A percentile compares a stretch with the other conserved stretches of the same genome.
phyloP scores from a whole-genome alignment of 2,797 vertebrate species.

The Gambelia wislizenii region DNA sequence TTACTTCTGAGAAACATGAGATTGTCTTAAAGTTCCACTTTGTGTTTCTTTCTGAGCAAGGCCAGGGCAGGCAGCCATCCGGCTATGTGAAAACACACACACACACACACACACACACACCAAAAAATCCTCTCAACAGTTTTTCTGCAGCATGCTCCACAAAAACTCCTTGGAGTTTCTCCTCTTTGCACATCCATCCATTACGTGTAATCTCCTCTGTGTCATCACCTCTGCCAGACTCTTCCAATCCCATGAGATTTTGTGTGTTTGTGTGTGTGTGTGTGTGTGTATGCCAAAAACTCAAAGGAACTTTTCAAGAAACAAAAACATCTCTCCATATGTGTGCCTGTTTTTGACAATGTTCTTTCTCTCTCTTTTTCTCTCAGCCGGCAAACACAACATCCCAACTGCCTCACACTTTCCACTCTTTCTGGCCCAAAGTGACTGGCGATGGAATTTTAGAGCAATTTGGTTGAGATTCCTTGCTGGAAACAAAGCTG shows the following conservation, averaged over 20 bases:
- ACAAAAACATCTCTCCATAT: neutral
- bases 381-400: neutral
- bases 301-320: neutral
- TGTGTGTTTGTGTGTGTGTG: too few relatives aligned
- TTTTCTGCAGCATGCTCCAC: neutral
- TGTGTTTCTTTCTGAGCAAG: neutral
- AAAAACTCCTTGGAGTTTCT: too few relatives aligned
- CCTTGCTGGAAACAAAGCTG: neutral
- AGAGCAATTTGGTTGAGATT: neutral
- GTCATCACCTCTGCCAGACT: neutral
- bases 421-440: slow-evolving; percentile 11
- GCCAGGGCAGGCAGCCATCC: neutral
- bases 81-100: neutral
- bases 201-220: neutral
- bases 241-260: too few relatives aligned
- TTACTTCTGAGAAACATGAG: too few relatives aligned
- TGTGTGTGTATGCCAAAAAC: neutral
- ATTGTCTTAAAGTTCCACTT: neutral
- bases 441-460: neutral
- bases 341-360: neutral
- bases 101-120: too few relatives aligned
- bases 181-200: neutral
- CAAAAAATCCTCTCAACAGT: neutral
- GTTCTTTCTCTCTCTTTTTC: neutral
- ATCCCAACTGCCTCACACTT: neutral